Conservation (phyloP, 2,113 vertebrate species). For the Xyrauchen texanus region DNA sequence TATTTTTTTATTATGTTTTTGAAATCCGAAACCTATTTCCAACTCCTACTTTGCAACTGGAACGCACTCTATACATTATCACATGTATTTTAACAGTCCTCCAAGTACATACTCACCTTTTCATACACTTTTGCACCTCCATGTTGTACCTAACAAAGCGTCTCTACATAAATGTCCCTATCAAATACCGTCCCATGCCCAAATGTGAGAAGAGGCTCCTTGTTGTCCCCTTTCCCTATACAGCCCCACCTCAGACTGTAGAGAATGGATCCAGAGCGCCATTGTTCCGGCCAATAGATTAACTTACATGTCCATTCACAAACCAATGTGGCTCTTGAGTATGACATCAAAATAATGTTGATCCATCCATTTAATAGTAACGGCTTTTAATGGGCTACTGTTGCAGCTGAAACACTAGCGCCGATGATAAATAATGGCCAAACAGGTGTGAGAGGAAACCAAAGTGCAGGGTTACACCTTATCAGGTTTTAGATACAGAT, state of each 20-base stretch:
- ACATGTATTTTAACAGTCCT: not conserved
- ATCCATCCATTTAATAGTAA: conserved; percentile 66
- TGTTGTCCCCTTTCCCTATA: conserved; percentile 31
- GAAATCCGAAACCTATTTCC: not conserved
- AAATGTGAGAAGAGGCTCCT: conserved; percentile 38
- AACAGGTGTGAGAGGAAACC: conserved; percentile 73
- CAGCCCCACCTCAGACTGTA: conserved; percentile 53
- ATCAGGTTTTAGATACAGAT: conserved; percentile 67
- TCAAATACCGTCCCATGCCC: conserved; percentile 31
- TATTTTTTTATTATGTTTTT: not conserved
- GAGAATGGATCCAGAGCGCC: conserved; percentile 50
- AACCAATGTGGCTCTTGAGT: conserved; percentile 54
- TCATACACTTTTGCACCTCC: conserved; percentile 4
- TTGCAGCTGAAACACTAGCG: conserved; percentile 67
- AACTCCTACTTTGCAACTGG: not conserved
- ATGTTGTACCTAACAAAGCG: conserved; percentile 15
- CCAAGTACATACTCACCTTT: not conserved
- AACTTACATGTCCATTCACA: conserved; percentile 65
- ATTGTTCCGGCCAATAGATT: conserved; percentile 61
- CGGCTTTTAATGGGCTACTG: conserved; percentile 62
- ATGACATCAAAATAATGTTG: conserved; percentile 70
- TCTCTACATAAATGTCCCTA: conserved; percentile 14
- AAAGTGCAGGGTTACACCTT: conserved; percentile 61
- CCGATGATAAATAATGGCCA: conserved; percentile 63
- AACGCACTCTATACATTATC: conserved; percentile 28